phyloP scores from a whole-genome alignment of 2,797 vertebrate genomes.

The Sus cebifrons region DNA sequence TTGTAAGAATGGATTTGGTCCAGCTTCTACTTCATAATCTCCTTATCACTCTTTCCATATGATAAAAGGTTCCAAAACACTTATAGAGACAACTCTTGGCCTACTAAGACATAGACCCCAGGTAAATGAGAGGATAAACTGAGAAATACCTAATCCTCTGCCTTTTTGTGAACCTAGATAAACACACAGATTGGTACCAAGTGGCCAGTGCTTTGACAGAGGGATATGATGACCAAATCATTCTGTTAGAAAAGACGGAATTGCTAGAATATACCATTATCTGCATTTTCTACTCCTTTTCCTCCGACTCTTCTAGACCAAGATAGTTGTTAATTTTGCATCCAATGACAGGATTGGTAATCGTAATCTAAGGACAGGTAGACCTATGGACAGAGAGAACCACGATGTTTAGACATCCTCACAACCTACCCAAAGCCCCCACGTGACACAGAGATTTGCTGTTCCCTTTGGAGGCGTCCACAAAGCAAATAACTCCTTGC shows the following conservation, averaged over 20 bases:
- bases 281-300: background rate
- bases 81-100: constrained; percentile 29
- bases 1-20: constrained; percentile 26
- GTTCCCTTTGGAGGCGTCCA: background rate
- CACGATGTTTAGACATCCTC: background rate
- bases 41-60: background rate
- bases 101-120: background rate
- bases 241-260: background rate
- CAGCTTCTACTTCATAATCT: background rate
- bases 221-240: background rate
- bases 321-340: background rate
- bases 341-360: background rate
- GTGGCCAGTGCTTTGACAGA: background rate
- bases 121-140: background rate
- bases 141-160: background rate
- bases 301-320: background rate
- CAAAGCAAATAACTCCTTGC: background rate
- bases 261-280: background rate
- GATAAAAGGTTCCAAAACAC: background rate
- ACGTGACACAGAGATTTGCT: background rate
- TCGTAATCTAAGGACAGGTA: background rate
- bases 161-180: constrained; percentile 19
- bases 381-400: background rate
- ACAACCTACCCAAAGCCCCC: background rate
- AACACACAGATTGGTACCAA: background rate